These are phyloP conservation scores for Dryobota labecula DNA, from an alignment of 2,888 invertebrate genomes.

Conservation along the genomic window DNA sequence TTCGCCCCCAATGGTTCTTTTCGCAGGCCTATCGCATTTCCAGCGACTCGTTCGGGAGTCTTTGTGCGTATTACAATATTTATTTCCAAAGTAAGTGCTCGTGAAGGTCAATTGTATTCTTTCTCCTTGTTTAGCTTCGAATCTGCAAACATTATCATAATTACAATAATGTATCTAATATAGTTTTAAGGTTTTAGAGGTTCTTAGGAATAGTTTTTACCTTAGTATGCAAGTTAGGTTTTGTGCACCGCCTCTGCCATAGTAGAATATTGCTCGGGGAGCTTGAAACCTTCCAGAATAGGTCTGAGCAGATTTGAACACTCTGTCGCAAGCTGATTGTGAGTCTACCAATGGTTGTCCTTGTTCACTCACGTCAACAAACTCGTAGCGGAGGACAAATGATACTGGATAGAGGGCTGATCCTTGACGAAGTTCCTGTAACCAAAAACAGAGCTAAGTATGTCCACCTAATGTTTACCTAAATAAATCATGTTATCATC, in stretches of 20 bases:
- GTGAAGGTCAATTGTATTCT: constrained; percentile 93
- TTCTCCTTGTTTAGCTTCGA: constrained; percentile 93
- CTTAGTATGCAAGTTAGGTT: constrained; percentile 94
- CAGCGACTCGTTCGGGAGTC: constrained; percentile 93
- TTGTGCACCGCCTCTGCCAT: constrained; percentile 94
- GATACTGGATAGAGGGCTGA: constrained; percentile 94
- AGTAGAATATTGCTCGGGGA: constrained; percentile 95
- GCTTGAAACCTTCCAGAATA: constrained; percentile 93
- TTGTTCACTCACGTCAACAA: constrained; percentile 94
- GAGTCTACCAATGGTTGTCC: constrained; percentile 91
- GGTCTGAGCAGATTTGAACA: constrained; percentile 90
- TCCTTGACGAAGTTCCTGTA: constrained; percentile 93
- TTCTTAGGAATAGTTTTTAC: constrained; percentile 67
- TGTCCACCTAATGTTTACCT: background rate
- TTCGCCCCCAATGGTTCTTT: constrained; percentile 85
- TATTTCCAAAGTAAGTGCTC: constrained; percentile 93
- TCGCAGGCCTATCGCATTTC: constrained; percentile 91
- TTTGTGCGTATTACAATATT: constrained; percentile 92
- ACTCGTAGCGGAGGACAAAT: constrained; percentile 95
- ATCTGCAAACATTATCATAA: constrained; percentile 79
- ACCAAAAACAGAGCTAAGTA: constrained; percentile 28
- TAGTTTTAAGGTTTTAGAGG: constrained; percentile 1
- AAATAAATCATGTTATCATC: background rate
- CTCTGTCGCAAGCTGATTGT: constrained; percentile 92
- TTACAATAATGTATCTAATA: constrained; percentile 41